Evolutionary conservation across 1,140 invertebrate species (phyloP).

Genomic region (Neodiprion virginianus): DNA sequence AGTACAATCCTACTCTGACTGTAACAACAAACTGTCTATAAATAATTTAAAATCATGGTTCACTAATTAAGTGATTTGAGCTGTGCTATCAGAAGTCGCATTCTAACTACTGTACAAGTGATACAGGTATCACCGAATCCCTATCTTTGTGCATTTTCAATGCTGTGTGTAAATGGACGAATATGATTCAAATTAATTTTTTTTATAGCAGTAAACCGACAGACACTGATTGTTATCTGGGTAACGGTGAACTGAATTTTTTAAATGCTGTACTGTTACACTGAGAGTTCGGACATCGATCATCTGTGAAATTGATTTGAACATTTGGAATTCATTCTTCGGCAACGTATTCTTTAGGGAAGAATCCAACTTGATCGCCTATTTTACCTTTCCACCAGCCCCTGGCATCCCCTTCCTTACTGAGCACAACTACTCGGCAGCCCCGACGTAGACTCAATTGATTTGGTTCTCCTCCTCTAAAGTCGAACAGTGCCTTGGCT

Average conservation of each 20-base stretch:
- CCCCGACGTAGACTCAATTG: constrained; percentile 81
- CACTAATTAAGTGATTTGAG: not conserved
- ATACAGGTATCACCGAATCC: constrained; percentile 28
- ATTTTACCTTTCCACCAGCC: constrained; percentile 85
- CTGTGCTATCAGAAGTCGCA: not conserved
- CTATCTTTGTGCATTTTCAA: constrained; percentile 24
- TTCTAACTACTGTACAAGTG: constrained; percentile 6
- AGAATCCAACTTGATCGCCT: constrained; percentile 69
- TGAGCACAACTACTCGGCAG: constrained; percentile 78
- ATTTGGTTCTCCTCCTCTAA: constrained; percentile 74
- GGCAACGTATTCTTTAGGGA: constrained; percentile 71
- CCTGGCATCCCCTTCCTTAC: constrained; percentile 78
- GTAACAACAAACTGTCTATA: constrained; percentile 2
- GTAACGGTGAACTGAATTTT: not conserved
- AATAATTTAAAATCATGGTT: too few relatives aligned
- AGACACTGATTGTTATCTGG: constrained; percentile 7
- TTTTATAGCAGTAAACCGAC: constrained; percentile 4
- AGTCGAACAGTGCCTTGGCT: constrained; percentile 79
- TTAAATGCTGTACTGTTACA: constrained; percentile 6
- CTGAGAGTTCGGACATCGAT: constrained; percentile 21
- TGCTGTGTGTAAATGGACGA: not conserved
- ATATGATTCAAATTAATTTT: not conserved
- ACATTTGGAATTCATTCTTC: constrained; percentile 45
- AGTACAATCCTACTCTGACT: constrained; percentile 5
- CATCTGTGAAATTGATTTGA: constrained; percentile 7